Evolutionary conservation across 2,797 vertebrate genomes (phyloP).

Genomic region (Buceros bicornis): DNA sequence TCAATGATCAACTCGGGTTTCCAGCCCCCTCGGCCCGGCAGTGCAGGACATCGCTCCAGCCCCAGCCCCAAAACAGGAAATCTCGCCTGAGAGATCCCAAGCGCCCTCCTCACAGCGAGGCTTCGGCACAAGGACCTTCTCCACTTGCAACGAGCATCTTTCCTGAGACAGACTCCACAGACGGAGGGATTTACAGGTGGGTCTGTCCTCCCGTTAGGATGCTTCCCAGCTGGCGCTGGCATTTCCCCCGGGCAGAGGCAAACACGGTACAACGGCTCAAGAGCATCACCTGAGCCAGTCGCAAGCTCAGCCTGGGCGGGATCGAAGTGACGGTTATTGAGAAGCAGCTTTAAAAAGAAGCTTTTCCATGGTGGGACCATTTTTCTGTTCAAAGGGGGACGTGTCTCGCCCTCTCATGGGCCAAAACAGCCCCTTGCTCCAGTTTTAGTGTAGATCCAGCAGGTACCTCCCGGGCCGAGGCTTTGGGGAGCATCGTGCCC

Average conservation of each 20-base stretch:
- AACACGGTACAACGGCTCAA: rapidly evolving
- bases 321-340: rapidly evolving
- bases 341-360: background rate
- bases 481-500: background rate
- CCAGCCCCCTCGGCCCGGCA: background rate
- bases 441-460: rapidly evolving
- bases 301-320: background rate
- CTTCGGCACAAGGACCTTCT: rapidly evolving
- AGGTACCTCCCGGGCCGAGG: background rate
- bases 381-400: background rate
- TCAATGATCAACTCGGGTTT: background rate
- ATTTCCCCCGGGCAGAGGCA: background rate
- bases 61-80: background rate
- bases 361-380: rapidly evolving
- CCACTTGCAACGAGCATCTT: rapidly evolving
- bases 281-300: background rate
- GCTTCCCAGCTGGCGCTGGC: rapidly evolving
- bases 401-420: rapidly evolving
- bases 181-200: rapidly evolving
- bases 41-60: background rate
- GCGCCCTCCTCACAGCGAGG: rapidly evolving
- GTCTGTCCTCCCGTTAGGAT: rapidly evolving
- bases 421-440: background rate
- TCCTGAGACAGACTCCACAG: rapidly evolving
- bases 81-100: rapidly evolving